phyloP scores from a whole-genome alignment of 2,113 vertebrate genomes.

The Cyrtonyx montezumae region DNA sequence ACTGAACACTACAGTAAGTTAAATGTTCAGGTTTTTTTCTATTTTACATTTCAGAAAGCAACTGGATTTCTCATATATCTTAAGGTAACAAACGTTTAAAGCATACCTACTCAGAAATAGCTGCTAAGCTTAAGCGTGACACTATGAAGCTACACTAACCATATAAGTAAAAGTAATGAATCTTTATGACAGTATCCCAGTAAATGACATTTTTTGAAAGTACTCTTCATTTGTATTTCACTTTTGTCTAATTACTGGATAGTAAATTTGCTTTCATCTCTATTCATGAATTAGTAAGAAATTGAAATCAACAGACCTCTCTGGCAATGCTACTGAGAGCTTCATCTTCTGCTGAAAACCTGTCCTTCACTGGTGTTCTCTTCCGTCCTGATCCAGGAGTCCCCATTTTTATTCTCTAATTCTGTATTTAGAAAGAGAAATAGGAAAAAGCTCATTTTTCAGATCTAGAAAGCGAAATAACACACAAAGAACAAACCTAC shows the following conservation, averaged over 20 bases:
- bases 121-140: neutral
- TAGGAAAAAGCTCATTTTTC: slow-evolving; percentile 1
- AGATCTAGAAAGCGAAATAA: slow-evolving; percentile 29
- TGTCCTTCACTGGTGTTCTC: slow-evolving; percentile 93
- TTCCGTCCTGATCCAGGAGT: slow-evolving; percentile 96
- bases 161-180: neutral
- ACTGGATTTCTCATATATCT: neutral
- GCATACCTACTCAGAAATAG: neutral
- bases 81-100: neutral
- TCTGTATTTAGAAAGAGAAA: slow-evolving; percentile 44
- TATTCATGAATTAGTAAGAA: neutral
- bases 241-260: neutral
- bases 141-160: neutral
- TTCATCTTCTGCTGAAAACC: slow-evolving; percentile 98
- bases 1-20: neutral
- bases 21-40: neutral
- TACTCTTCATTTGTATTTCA: neutral
- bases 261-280: neutral
- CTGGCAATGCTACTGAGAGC: slow-evolving; percentile 94
- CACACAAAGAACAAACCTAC: neutral
- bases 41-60: neutral
- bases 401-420: slow-evolving; percentile 84
- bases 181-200: neutral
- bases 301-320: slow-evolving; percentile 83
- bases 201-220: neutral